Evolutionary conservation across 2,113 vertebrate genomes (phyloP).

Genomic region (Phylloscopus trochilus): DNA sequence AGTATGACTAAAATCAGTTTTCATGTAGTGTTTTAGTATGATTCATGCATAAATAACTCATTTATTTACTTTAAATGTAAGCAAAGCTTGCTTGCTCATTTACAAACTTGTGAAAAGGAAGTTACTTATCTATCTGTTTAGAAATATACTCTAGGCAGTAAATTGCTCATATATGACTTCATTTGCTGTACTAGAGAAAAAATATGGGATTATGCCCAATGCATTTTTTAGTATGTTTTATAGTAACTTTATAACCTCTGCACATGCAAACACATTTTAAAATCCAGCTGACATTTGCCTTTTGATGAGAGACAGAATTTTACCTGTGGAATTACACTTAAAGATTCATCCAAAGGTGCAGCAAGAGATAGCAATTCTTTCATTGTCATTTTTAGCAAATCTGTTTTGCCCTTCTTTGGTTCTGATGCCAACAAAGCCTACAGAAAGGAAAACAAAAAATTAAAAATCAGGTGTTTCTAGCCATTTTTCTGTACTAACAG

Average conservation of each 20-base stretch:
- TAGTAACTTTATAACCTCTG: neutral
- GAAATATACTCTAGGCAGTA: neutral
- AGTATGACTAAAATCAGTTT: neutral
- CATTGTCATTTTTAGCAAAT: slow-evolving; percentile 91
- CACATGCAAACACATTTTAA: neutral
- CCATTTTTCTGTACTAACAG: neutral
- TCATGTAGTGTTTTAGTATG: neutral
- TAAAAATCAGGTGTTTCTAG: neutral
- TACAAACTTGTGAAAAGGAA: neutral
- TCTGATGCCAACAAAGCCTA: slow-evolving; percentile 93
- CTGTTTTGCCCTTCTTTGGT: slow-evolving; percentile 86
- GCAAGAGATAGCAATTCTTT: slow-evolving; percentile 84
- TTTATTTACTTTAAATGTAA: neutral
- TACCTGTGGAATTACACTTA: slow-evolving; percentile 89
- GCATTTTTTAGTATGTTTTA: neutral
- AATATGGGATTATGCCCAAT: neutral
- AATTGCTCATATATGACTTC: neutral
- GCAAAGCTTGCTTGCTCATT: neutral
- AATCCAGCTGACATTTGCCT: neutral
- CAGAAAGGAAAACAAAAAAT: neutral
- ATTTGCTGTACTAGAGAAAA: neutral
- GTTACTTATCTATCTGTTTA: neutral
- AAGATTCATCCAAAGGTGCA: slow-evolving; percentile 61
- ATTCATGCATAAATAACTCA: neutral
- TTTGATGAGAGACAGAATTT: neutral